A percentile compares a stretch with the other conserved stretches of the same genome.
These are phyloP conservation scores for Trinorchestia longiramus DNA, from an alignment of 1,140 invertebrate genomes.

Conservation along the genomic window DNA sequence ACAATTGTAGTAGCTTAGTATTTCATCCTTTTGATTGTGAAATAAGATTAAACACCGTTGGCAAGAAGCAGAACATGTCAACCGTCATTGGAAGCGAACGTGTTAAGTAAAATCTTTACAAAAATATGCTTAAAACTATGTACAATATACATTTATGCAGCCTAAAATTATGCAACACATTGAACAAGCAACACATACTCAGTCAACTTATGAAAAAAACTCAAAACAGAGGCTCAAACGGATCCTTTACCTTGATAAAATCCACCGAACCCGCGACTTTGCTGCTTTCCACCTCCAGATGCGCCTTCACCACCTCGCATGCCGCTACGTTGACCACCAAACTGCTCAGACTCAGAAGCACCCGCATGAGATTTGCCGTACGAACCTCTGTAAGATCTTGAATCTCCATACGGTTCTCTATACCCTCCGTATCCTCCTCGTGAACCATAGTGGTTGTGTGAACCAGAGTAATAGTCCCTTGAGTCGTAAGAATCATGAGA, in stretches of 20 bases:
- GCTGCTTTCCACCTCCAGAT: background rate
- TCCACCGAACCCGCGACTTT: constrained; percentile 8
- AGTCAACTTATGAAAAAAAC: background rate
- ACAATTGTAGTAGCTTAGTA: no score
- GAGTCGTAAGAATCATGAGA: background rate
- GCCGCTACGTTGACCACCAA: background rate
- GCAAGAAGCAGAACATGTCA: no score
- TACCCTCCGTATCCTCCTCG: background rate
- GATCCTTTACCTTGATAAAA: constrained; percentile 12
- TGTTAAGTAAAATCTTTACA: no score
- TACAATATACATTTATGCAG: background rate
- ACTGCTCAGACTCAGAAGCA: background rate
- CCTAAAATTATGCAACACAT: background rate
- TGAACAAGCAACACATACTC: background rate
- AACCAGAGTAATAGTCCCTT: background rate
- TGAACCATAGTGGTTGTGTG: background rate
- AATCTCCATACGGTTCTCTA: background rate
- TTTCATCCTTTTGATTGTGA: no score
- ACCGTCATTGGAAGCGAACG: no score
- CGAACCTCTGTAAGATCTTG: background rate
- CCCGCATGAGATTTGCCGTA: background rate
- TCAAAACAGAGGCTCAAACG: background rate
- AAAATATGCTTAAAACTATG: background rate
- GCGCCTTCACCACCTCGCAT: background rate
- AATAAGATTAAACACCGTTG: no score